Percentiles rank a stretch among this genome's conserved stretches.
Conservation (phyloP, 2,797 vertebrate species). For the Graptemys geographica region DNA sequence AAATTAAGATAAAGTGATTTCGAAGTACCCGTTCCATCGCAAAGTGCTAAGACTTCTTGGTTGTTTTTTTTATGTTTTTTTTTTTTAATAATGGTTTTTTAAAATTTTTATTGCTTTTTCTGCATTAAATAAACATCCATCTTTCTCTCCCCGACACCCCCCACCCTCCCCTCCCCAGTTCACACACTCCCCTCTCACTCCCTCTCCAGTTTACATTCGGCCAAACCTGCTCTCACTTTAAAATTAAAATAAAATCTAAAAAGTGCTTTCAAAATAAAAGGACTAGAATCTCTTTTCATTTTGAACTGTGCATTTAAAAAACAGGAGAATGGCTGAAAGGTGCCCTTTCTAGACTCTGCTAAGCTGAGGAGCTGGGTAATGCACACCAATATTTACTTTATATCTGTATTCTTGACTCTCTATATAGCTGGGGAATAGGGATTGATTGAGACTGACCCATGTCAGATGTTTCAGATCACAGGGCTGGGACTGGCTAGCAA, state of each 20-base stretch:
- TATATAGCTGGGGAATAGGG: not conserved
- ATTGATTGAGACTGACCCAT: not conserved
- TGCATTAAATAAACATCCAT: conserved; percentile 69
- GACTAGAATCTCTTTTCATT: conserved; percentile 49
- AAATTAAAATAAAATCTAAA: conserved; percentile 71
- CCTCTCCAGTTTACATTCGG: conserved; percentile 65
- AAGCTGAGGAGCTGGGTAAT: not conserved
- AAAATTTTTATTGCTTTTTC: conserved; percentile 75
- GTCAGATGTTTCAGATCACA: not conserved
- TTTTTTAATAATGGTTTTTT: conserved; percentile 50
- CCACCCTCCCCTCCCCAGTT: not conserved
- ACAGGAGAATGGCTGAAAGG: conserved; percentile 51
- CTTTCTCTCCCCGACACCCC: conserved; percentile 7
- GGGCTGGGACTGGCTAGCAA: not conserved
- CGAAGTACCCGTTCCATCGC: conserved; percentile 82
- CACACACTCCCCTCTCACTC: conserved; percentile 40
- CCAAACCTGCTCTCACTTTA: conserved; percentile 46
- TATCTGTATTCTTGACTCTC: not conserved
- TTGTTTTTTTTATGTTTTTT: conserved; percentile 1
- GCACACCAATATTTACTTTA: not conserved
- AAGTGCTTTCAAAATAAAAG: conserved; percentile 79
- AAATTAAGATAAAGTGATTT: conserved; percentile 83
- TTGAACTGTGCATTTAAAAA: conserved; percentile 64
- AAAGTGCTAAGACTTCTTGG: conserved; percentile 82
- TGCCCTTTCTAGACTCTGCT: conserved; percentile 30